Evolutionary conservation across 2,113 vertebrate genomes (phyloP), one percentile per base, ranked within the genome.

Genomic region (Eulacestoma nigropectus): DNA sequence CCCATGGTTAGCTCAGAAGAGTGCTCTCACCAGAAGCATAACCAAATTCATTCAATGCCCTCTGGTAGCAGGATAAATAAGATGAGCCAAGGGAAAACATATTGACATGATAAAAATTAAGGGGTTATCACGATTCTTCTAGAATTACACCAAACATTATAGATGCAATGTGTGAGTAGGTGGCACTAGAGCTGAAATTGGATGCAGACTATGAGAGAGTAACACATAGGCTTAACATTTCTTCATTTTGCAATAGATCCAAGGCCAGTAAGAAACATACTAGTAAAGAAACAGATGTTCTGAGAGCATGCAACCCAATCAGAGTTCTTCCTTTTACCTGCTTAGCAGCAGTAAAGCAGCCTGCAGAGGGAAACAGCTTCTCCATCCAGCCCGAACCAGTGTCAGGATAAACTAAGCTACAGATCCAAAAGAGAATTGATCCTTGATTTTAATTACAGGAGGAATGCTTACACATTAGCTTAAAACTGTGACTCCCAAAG

Each of bases 281-380:
- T 86, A 80, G 76, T 93, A 88, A 67, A 97, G 77, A 97, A 97
- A 94, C 80, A 98, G 90, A 97, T 96, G 91, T 55, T 95, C 88
- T 6, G 17, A 68, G n/a, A 82, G 67, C 39, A 84, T 2, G 5
- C 64, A 87, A 63, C 65, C 86, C 63, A 96, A 37, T 87, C 60
- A 55, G 68, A 89, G 65, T 77, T 89, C 83, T 74, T 92, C 67
- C 52, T 87, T 73, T 91, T 88, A 91, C 69, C 69, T 91, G 39
- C 87, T 97, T 90, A 96, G 90, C 87, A 59, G 86, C 85, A 94
- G 94, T 93, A 97, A 91, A 96, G 88, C 67, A 89, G 74, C 39
- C 67, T 77, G 76, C 70, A 86, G 23, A 92, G 76, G 59, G 75
- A 97, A 98, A 88, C 42, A 90, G 75, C 62, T 68, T 62, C 50